These are phyloP conservation scores for Carettochelys insculpta DNA, from an alignment of 2,113 vertebrate genomes.

Conservation along the genomic window DNA sequence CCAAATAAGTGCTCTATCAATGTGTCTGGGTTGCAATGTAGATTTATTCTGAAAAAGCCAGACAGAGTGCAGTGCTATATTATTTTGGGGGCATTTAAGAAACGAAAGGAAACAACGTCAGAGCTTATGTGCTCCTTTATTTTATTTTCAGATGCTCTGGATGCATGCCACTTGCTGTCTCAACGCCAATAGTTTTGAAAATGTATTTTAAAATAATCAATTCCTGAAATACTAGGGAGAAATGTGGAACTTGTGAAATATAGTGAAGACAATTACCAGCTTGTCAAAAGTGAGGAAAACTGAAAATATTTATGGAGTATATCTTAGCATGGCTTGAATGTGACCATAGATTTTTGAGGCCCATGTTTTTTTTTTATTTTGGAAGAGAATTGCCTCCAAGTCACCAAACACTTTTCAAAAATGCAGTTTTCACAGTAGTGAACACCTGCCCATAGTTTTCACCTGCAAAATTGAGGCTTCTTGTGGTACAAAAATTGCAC, in stretches of 20 bases:
- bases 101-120: neutral
- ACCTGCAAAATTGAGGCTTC: neutral
- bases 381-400: neutral
- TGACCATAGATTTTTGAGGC: neutral
- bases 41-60: accelerated
- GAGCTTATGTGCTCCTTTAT: neutral
- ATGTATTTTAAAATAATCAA: neutral
- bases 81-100: neutral
- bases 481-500: neutral
- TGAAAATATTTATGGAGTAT: neutral
- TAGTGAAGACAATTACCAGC: neutral
- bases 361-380: neutral
- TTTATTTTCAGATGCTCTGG: neutral
- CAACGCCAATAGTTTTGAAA: neutral
- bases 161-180: too few species aligned
- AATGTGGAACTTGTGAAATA: accelerated
- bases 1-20: neutral
- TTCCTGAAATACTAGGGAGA: neutral
- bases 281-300: neutral
- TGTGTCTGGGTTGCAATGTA: neutral
- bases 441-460: neutral
- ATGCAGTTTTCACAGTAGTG: neutral
- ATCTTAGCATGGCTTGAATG: neutral
- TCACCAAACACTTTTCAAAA: accelerated
- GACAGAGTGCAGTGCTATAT: neutral